phyloP scores from a whole-genome alignment of 2,113 vertebrate species.

The Crypturellus undulatus region DNA sequence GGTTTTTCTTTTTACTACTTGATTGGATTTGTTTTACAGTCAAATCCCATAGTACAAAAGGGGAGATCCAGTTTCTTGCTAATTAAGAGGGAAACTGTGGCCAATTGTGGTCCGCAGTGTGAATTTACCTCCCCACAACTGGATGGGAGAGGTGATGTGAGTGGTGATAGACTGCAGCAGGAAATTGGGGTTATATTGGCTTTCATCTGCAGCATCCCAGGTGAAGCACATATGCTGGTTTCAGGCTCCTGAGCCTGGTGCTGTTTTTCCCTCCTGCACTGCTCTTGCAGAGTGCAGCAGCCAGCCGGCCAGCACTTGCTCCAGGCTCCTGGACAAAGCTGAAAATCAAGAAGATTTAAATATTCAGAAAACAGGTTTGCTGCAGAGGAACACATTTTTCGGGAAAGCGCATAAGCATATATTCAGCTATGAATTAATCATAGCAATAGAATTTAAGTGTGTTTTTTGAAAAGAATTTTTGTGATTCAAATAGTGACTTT shows the following conservation, averaged over 20 bases:
- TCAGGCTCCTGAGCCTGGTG: not conserved
- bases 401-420: not conserved
- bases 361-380: not conserved
- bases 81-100: not conserved
- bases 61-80: not conserved
- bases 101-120: not conserved
- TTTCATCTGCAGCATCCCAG: not conserved
- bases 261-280: not conserved
- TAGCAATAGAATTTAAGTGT: not conserved
- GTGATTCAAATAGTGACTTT: not conserved
- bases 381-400: not conserved
- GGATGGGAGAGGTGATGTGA: not conserved
- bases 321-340: not conserved
- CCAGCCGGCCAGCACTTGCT: not conserved
- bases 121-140: not conserved
- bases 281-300: not conserved
- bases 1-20: not conserved
- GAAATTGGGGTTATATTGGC: not conserved
- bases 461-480: not conserved
- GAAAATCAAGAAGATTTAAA: not conserved
- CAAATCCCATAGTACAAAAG: not conserved
- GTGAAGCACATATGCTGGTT: not conserved
- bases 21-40: not conserved
- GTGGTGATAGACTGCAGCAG: slow-evolving; percentile 15
- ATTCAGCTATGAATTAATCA: not conserved